Evolutionary conservation across 2,888 invertebrate genomes (phyloP).

Genomic region (Diaphora mendica): DNA sequence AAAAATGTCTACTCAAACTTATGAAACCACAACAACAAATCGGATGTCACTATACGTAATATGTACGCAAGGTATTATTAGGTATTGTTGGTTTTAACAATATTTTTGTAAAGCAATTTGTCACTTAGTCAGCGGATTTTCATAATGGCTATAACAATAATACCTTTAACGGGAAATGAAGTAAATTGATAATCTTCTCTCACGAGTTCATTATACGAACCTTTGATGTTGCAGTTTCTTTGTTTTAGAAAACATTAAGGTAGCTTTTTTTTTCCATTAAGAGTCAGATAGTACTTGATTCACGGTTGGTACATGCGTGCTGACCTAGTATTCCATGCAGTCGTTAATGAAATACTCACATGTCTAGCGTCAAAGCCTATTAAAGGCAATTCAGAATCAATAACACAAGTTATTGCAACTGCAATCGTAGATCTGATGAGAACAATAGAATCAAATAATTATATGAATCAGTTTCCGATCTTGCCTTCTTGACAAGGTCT

Average conservation of each 20-base stretch:
- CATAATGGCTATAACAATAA: slow-evolving; percentile 33
- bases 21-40: slow-evolving; percentile 44
- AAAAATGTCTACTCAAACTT: slow-evolving; percentile 39
- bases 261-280: background rate
- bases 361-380: slow-evolving; percentile 12
- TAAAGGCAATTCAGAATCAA: slow-evolving; percentile 15
- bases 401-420: slow-evolving; percentile 12
- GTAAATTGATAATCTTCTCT: slow-evolving; percentile 45
- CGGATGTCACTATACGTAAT: slow-evolving; percentile 59
- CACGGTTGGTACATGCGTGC: background rate
- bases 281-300: background rate
- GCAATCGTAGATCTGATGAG: slow-evolving; percentile 5
- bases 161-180: slow-evolving; percentile 44
- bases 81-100: slow-evolving; percentile 48
- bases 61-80: slow-evolving; percentile 13
- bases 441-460: slow-evolving; percentile 7
- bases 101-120: slow-evolving; percentile 48
- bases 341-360: slow-evolving; percentile 16
- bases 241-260: slow-evolving; percentile 14
- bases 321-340: slow-evolving; percentile 14
- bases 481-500: background rate
- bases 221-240: slow-evolving; percentile 18
- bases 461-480: background rate
- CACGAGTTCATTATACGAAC: slow-evolving; percentile 44
- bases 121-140: slow-evolving; percentile 39